Evolutionary conservation across 2,888 invertebrate genomes (phyloP), one percentile per base, ranked within the genome.

Genomic region (Platycnemis pennipes): DNA sequence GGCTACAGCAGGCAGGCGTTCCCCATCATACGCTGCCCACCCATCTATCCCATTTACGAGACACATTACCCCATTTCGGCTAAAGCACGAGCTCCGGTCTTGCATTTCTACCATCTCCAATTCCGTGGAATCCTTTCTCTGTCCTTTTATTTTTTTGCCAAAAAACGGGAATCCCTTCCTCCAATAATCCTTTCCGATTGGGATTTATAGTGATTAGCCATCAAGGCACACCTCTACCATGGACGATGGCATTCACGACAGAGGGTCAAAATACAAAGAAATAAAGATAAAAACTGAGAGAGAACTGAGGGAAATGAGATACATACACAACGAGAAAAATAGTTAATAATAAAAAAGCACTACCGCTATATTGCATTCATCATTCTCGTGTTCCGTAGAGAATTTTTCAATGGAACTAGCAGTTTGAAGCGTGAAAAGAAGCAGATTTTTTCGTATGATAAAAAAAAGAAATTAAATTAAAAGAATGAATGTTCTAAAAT

Each of bases 151-250:
- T 63, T 63, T 56, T 63, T 63, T 63, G 63, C 63, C 1, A 63
- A 63, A 63, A 63, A 0, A 2, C 2, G 5, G 63, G 63, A 16
- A 26, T 2, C 2, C 26, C 42, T 42, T 86, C 86, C 37, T 31
- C 22, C 0, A 42, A 42, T 89, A 37, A 56, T 56, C 37, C 89
- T 19, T 56, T 42, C 13, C 56, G 26, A 42, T 56, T 22, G 89
- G 89, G 53, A 89, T 56, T 56, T 89, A 53, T 46, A 49, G 46
- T 46, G 49, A 49, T 88, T 49, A 88, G 49, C 88, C 88, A 31
- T 13, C 11, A 1, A 19, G 37, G 31, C 49, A 2, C 49, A n/a
- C 46, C 88, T n/a, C 31, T 49, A n/a, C 53, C 19, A 19, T 19
- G 19, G 1, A 77, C 31, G 19, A 53, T 22, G 22, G 56, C 89